These are phyloP conservation scores for Sminthurinus aureus DNA, from an alignment of 2,888 invertebrate species.

Conservation along the genomic window DNA sequence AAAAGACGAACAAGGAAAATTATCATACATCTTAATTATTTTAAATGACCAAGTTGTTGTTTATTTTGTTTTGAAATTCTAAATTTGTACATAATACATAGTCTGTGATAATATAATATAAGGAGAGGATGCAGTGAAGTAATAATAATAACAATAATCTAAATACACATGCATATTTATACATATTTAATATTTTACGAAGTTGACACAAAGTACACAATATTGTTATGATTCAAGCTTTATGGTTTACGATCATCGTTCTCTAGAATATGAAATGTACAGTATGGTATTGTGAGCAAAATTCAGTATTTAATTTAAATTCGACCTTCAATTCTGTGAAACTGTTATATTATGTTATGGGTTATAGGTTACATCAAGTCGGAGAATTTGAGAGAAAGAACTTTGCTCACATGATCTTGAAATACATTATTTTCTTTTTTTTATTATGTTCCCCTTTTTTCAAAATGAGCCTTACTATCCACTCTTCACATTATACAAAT, in stretches of 20 bases:
- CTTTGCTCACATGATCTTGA: slow-evolving; percentile 6
- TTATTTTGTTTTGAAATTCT: neutral
- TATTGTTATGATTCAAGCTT: neutral
- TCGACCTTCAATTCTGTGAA: slow-evolving; percentile 16
- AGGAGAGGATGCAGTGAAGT: too few species aligned
- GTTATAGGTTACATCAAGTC: neutral
- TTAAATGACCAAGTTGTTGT: neutral
- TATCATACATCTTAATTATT: neutral
- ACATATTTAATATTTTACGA: too few species aligned
- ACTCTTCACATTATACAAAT: neutral
- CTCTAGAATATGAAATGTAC: too few species aligned
- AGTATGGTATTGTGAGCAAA: neutral
- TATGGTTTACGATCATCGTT: too few species aligned
- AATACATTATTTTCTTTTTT: neutral
- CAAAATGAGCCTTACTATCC: neutral
- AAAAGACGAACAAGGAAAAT: neutral
- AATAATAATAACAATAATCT: too few species aligned
- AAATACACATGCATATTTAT: too few species aligned
- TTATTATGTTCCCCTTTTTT: neutral
- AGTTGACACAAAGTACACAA: neutral
- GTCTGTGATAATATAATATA: too few species aligned
- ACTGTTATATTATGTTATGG: neutral
- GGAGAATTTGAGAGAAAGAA: neutral
- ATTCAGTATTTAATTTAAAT: neutral
- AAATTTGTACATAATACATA: neutral